Conservation (phyloP, 2,888 invertebrate species). For the Microplitis deprimator region DNA sequence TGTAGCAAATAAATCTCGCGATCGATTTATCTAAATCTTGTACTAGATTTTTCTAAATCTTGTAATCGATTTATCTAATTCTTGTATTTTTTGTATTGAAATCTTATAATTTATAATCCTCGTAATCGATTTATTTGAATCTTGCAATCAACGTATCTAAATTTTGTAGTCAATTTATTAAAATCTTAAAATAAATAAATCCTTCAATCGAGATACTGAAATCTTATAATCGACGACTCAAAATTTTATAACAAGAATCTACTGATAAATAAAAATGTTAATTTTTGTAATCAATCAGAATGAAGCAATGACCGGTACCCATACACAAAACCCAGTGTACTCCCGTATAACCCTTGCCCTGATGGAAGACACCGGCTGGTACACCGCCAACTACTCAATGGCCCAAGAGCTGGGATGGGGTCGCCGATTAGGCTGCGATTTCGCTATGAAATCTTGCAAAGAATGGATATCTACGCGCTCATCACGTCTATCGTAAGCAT, state of each 20-base stretch:
- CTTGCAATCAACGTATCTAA: too few species aligned
- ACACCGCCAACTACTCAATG: slow-evolving; percentile 90
- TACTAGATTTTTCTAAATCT: too few species aligned
- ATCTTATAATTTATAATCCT: too few species aligned
- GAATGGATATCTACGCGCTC: slow-evolving; percentile 92
- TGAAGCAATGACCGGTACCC: slow-evolving; percentile 99
- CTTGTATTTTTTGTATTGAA: too few species aligned
- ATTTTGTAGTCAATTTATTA: background rate
- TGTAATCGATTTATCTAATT: too few species aligned
- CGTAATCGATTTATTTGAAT: too few species aligned
- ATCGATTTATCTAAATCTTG: too few species aligned
- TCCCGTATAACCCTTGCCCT: slow-evolving; percentile 94
- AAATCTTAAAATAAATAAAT: background rate
- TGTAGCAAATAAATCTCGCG: too few species aligned
- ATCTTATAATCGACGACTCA: too few species aligned
- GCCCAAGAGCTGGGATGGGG: slow-evolving; percentile 95
- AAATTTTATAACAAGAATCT: background rate
- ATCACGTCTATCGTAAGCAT: slow-evolving; percentile 61
- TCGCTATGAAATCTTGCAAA: slow-evolving; percentile 95
- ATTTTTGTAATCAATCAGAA: slow-evolving; percentile 75
- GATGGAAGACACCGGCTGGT: slow-evolving; percentile 99
- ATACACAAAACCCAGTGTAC: slow-evolving; percentile 98
- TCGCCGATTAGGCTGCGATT: slow-evolving; percentile 89
- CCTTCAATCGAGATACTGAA: too few species aligned
- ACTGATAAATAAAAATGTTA: background rate